Evolutionary conservation across 1,140 invertebrate species (phyloP), one percentile per base, ranked within the genome.

Genomic region (Eubasilissa regina): DNA sequence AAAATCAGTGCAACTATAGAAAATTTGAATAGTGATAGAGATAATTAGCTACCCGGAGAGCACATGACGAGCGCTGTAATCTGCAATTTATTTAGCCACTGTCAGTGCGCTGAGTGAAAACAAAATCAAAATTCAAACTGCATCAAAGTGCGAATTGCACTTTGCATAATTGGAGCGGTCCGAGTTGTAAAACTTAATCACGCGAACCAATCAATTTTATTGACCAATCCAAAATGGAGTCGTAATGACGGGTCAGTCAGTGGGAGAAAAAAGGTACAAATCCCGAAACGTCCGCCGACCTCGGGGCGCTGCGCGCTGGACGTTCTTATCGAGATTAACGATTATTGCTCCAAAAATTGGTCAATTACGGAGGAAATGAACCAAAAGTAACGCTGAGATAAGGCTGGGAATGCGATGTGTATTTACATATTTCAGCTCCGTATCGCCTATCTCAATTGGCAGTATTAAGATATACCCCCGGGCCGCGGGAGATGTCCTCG

Each of bases 131-230:
- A 77, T 62, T 70, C 25, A 77, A 68, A 76, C 58, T 79, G 77
- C 70, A 75, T 79, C 72, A 79, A 75, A 73, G 78, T 75, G 73
- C 73, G 70, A 80, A 80, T 80, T 80, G 79, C 79, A 80, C 73
- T 76, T 55, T 76, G 47, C 75, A 55, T 77, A 80, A 80, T 80
- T 80, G 75, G 58, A 80, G 62, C 60, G 62, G 66, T 48, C 73
- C 60, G 48, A 68, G 75, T 73, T 73, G 73, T 81, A 81, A 81
- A 81, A 81, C 60, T 81, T 81, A 81, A 81, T 81, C 80, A 75
- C 77, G 77, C 72, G 44, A 77, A 77, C 77, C 76, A 78, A 81
- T 81, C 80, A 75, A 47, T 51, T 81, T 81, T 81, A 81, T 81
- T 81, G 76, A 43, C 17, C 72, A 60, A 77, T 77, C 76, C 64